A percentile compares a stretch with the other conserved stretches of the same genome.
Evolutionary conservation across 2,797 vertebrate genomes (phyloP).

Genomic region (Urosaurus nigricauda): DNA sequence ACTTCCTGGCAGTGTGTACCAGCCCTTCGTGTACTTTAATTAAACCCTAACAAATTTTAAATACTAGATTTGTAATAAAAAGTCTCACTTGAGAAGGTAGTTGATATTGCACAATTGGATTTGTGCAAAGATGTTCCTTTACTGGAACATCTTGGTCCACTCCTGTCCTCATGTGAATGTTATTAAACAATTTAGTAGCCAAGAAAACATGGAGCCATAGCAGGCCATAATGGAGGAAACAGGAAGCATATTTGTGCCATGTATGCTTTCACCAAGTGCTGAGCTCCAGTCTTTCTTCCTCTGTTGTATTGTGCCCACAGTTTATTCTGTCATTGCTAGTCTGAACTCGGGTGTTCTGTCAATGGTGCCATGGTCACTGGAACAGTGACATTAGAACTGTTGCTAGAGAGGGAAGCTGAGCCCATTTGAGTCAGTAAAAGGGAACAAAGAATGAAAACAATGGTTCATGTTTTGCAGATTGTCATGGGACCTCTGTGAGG

Average conservation of each 20-base stretch:
- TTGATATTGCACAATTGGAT: background rate
- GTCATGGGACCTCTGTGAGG: background rate
- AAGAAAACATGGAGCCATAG: background rate
- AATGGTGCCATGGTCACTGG: background rate
- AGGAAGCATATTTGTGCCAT: background rate
- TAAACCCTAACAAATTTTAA: too few relatives aligned
- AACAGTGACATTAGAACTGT: background rate
- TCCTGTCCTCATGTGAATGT: background rate
- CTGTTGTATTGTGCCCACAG: background rate
- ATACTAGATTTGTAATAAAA: background rate
- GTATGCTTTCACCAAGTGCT: background rate
- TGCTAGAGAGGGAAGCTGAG: slow-evolving; percentile 2
- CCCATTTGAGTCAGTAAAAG: background rate
- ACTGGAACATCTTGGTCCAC: background rate
- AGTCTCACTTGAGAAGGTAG: background rate
- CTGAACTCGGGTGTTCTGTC: background rate
- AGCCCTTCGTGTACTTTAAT: too few relatives aligned
- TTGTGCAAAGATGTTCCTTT: background rate
- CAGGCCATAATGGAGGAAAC: background rate
- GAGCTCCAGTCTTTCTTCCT: background rate
- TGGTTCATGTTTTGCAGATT: background rate
- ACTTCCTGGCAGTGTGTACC: too few relatives aligned
- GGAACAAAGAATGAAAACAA: background rate
- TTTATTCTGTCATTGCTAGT: background rate
- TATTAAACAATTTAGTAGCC: background rate